Percentiles rank a stretch among this genome's conserved stretches.
These are phyloP conservation scores for Ophthalmolycus amberensis DNA, from an alignment of 2,113 vertebrate genomes.

Conservation along the genomic window DNA sequence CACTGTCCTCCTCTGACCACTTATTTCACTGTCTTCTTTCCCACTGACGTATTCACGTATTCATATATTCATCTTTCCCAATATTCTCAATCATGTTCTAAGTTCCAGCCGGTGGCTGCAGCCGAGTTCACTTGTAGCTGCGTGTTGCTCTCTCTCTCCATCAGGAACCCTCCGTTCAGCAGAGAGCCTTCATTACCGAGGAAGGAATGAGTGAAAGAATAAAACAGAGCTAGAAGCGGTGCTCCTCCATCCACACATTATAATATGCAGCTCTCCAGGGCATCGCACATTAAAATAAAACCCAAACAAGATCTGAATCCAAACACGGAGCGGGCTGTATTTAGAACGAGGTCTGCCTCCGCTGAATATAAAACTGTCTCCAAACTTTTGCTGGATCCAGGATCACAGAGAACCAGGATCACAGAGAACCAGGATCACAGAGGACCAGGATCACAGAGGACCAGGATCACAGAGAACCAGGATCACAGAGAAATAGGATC, in stretches of 20 bases:
- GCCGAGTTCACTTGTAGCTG: background rate
- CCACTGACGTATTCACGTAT: slow-evolving; percentile 17
- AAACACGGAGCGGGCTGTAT: slow-evolving; percentile 49
- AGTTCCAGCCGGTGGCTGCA: slow-evolving; percentile 9
- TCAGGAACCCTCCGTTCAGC: slow-evolving; percentile 47
- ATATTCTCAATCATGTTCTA: background rate
- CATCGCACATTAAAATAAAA: slow-evolving; percentile 71
- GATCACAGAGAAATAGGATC: too few relatives aligned
- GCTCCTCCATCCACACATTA: slow-evolving; percentile 65
- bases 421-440: too few relatives aligned
- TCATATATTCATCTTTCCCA: background rate
- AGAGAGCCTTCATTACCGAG: slow-evolving; percentile 54
- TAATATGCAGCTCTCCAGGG: slow-evolving; percentile 67
- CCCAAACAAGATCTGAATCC: slow-evolving; percentile 66
- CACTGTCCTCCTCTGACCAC: background rate
- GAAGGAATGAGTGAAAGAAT: slow-evolving; percentile 35
- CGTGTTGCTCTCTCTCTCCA: slow-evolving; percentile 3
- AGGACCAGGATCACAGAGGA: too few relatives aligned
- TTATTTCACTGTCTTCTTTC: background rate
- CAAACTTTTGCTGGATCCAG: slow-evolving; percentile 46
- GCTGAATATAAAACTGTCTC: slow-evolving; percentile 50
- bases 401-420: slow-evolving; percentile 35
- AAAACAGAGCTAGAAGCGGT: background rate
- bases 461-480: too few relatives aligned
- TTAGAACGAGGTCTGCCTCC: slow-evolving; percentile 61